Percentiles rank a stretch among this genome's conserved stretches.
Conservation (phyloP, 2,888 invertebrate genomes). For the Megaustenia siamemsis region DNA sequence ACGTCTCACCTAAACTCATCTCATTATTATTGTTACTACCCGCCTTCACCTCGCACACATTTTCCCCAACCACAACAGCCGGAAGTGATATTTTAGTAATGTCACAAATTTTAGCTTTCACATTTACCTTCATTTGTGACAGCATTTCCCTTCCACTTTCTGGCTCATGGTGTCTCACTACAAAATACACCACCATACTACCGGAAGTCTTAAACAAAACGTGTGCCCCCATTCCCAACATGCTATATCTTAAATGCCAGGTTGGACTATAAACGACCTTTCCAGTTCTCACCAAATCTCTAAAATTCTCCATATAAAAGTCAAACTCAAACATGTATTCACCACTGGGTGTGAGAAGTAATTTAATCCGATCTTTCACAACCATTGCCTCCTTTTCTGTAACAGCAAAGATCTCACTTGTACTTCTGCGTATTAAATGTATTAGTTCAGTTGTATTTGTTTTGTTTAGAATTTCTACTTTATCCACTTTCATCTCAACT, state of each 20-base stretch:
- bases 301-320: slow-evolving; percentile 29
- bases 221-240: not conserved
- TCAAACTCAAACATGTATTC: slow-evolving; percentile 17
- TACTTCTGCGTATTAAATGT: slow-evolving; percentile 9
- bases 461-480: too few species aligned
- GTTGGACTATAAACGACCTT: not conserved
- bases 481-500: too few species aligned
- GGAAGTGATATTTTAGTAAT: not conserved
- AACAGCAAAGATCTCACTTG: not conserved
- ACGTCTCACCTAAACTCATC: not conserved
- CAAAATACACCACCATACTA: slow-evolving; percentile 3
- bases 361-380: not conserved
- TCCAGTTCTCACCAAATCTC: slow-evolving; percentile 5
- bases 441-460: not conserved
- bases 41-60: not conserved
- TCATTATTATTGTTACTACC: not conserved
- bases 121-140: not conserved
- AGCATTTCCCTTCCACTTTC: not conserved
- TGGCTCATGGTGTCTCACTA: not conserved
- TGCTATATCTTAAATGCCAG: slow-evolving; percentile 16
- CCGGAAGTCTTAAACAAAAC: not conserved
- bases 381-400: slow-evolving; percentile 14
- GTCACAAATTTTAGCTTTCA: slow-evolving; percentile 20
- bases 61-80: not conserved
- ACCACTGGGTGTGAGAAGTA: not conserved